Conservation (phyloP, 2,888 invertebrate genomes). For the Drosophila bunnanda region DNA sequence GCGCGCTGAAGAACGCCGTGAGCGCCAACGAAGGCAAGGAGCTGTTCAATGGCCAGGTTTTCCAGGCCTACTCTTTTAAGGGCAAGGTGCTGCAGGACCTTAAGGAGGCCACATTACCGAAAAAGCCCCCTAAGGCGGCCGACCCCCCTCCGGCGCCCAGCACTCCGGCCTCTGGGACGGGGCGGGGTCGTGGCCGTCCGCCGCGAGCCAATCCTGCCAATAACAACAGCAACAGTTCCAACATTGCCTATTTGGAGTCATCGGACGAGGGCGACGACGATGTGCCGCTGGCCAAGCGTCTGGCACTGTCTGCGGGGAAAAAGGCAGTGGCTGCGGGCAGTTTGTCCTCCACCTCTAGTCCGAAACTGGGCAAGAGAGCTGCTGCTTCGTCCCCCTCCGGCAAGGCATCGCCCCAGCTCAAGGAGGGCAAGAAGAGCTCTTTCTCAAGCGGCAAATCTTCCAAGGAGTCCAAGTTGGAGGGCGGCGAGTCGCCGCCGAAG, state of each 20-base stretch:
- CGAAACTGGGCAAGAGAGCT: conserved; percentile 53
- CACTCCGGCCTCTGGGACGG: conserved; percentile 37
- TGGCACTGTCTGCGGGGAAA: conserved; percentile 75
- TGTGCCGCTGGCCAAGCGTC: conserved; percentile 85
- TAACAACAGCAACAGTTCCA: conserved; percentile 45
- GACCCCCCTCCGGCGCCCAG: conserved; percentile 60
- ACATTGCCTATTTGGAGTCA: conserved; percentile 82
- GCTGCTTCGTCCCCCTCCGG: conserved; percentile 45
- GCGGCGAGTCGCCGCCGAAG: conserved; percentile 60
- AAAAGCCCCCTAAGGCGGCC: conserved; percentile 74
- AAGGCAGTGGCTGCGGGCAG: conserved; percentile 54
- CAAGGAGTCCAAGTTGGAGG: conserved; percentile 21
- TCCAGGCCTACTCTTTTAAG: conserved; percentile 88
- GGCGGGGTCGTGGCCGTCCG: conserved; percentile 66
- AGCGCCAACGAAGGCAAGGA: conserved; percentile 87
- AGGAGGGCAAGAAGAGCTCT: conserved; percentile 46
- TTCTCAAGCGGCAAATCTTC: conserved; percentile 28
- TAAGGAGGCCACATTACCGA: conserved; percentile 82
- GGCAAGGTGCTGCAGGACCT: conserved; percentile 84
- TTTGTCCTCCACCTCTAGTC: conserved; percentile 9
- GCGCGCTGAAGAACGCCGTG: conserved; percentile 86
- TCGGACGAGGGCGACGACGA: conserved; percentile 85
- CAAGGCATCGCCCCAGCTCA: conserved; percentile 65
- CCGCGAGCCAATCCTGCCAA: conserved; percentile 52
- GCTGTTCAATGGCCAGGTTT: conserved; percentile 88